These are phyloP conservation scores for Enchytraeus crypticus DNA, from an alignment of 2,888 invertebrate species.

Conservation along the genomic window DNA sequence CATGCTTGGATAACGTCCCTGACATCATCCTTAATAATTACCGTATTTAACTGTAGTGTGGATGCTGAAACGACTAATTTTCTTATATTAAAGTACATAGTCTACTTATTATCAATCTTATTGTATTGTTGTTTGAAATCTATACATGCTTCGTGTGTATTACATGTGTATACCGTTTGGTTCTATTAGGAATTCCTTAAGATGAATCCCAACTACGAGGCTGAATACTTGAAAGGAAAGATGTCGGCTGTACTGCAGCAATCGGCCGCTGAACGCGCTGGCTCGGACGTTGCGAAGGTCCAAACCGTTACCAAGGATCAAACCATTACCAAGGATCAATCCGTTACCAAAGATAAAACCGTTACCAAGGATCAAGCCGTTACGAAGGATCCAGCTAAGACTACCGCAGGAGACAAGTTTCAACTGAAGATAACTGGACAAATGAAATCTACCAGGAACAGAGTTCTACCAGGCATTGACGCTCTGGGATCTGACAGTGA, in stretches of 20 bases:
- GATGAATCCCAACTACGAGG: slow-evolving; percentile 3
- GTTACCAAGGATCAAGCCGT: not conserved
- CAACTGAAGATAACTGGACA: not conserved
- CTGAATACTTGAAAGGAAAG: slow-evolving; percentile 1
- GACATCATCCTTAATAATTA: no score
- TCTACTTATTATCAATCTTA: not conserved
- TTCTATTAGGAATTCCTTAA: slow-evolving; percentile 1
- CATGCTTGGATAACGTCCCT: no score
- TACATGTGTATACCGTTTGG: no score
- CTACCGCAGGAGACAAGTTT: not conserved
- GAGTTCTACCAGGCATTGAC: not conserved
- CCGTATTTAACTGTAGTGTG: no score
- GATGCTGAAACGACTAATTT: no score
- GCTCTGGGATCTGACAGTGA: not conserved
- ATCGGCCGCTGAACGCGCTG: not conserved
- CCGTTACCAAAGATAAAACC: not conserved
- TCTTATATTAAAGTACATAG: not conserved
- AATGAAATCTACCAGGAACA: not conserved
- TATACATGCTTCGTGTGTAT: no score
- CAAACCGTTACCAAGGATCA: not conserved
- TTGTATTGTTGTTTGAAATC: no score
- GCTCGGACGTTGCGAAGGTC: no score
- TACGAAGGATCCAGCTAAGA: not conserved
- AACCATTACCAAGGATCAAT: not conserved
- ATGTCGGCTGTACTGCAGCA: not conserved